These are phyloP conservation scores for Molorchus minor DNA, from an alignment of 2,888 invertebrate species.

Conservation along the genomic window DNA sequence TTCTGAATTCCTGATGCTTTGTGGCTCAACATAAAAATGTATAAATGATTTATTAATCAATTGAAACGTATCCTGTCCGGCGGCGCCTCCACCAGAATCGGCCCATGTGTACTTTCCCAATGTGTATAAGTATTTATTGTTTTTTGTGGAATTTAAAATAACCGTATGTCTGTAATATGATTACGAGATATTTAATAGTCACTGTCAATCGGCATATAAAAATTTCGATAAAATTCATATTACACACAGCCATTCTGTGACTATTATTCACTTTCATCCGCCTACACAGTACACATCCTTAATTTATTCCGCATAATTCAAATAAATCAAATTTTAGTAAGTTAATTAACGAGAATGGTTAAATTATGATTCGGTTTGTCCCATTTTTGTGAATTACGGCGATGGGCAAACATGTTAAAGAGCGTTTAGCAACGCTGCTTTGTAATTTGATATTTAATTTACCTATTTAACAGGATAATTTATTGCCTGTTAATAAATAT, in stretches of 20 bases:
- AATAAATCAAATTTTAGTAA: constrained; percentile 41
- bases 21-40: no score
- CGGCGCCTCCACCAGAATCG: no score
- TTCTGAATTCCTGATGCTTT: no score
- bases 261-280: constrained; percentile 32
- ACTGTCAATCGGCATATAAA: no score
- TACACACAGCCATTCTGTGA: constrained; percentile 20
- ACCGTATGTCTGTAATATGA: no score
- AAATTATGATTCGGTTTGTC: constrained; percentile 32
- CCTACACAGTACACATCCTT: constrained; percentile 33
- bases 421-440: constrained; percentile 24
- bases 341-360: constrained; percentile 39
- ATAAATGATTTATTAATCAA: no score
- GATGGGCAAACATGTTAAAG: constrained; percentile 8
- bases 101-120: no score
- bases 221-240: constrained; percentile 25
- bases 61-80: no score
- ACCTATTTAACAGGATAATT: constrained; percentile 28
- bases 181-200: no score
- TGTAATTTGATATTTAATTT: constrained; percentile 21
- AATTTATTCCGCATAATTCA: constrained; percentile 37
- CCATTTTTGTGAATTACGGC: constrained; percentile 37
- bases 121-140: no score
- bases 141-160: no score
- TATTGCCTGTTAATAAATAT: constrained; percentile 32